phyloP scores from a whole-genome alignment of 1,140 invertebrate genomes.

The Trichogramma pretiosum region DNA sequence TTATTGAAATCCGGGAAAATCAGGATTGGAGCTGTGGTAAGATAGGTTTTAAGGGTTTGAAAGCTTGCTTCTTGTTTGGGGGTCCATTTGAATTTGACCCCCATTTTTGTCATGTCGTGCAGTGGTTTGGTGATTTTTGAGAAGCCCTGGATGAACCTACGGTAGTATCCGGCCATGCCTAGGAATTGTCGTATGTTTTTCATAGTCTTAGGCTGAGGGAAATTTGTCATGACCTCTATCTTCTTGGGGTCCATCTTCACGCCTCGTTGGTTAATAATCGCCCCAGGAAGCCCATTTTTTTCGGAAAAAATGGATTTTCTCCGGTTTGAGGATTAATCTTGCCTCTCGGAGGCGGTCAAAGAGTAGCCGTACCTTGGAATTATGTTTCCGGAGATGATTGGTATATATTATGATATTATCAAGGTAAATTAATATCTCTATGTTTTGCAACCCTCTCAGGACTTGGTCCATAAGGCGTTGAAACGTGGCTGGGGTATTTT shows the following conservation, averaged over 20 bases:
- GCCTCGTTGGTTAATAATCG: background rate
- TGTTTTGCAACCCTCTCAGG: background rate
- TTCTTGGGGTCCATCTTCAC: background rate
- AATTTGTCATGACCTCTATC: too few species aligned
- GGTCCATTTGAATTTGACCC: slow-evolving; percentile 18
- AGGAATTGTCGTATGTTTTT: background rate
- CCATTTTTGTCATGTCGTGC: slow-evolving; percentile 25
- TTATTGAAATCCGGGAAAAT: slow-evolving; percentile 23
- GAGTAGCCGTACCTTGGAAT: background rate
- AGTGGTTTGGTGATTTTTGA: too few species aligned
- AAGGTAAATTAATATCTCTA: too few species aligned
- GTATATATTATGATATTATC: too few species aligned
- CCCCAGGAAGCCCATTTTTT: background rate
- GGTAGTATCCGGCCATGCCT: too few species aligned
- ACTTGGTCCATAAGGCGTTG: background rate
- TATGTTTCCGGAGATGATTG: too few species aligned
- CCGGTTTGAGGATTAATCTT: background rate
- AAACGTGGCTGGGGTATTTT: too few species aligned
- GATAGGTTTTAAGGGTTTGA: slow-evolving; percentile 18
- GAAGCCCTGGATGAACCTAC: too few species aligned
- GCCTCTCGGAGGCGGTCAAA: background rate
- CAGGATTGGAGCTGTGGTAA: slow-evolving; percentile 19
- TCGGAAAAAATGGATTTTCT: background rate
- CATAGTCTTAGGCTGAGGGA: background rate
- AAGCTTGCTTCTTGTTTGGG: slow-evolving; percentile 8